These are phyloP conservation scores for Drosophila nikananu DNA, from an alignment of 1,140 invertebrate genomes.

Conservation along the genomic window DNA sequence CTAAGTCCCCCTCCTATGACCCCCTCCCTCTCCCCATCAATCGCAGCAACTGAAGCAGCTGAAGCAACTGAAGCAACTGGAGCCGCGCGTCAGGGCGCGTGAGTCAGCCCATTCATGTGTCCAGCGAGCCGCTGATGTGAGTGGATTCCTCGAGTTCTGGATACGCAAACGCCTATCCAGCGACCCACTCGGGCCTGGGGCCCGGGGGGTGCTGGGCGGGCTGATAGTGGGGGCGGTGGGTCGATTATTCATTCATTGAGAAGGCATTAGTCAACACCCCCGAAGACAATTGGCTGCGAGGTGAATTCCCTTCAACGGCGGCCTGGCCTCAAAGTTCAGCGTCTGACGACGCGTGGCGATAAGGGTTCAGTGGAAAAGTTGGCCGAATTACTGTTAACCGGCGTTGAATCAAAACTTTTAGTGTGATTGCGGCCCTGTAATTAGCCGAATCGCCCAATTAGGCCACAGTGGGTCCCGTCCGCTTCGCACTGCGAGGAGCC, in stretches of 20 bases:
- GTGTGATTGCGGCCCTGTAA: slow-evolving; percentile 13
- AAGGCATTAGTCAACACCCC: slow-evolving; percentile 48
- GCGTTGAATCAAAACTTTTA: slow-evolving; percentile 46
- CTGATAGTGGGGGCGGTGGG: not conserved
- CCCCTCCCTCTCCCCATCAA: not conserved
- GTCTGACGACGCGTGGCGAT: slow-evolving; percentile 36
- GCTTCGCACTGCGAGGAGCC: not conserved
- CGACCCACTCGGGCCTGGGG: slow-evolving; percentile 1
- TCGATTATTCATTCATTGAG: slow-evolving; percentile 50
- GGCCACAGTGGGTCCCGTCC: not conserved
- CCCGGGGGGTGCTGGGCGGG: too few relatives aligned
- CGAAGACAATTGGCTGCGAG: slow-evolving; percentile 33
- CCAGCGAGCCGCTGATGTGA: slow-evolving; percentile 9
- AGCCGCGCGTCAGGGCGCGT: not conserved
- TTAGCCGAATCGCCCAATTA: slow-evolving; percentile 15
- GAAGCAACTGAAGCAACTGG: not conserved
- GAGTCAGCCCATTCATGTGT: slow-evolving; percentile 38
- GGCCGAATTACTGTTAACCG: slow-evolving; percentile 38
- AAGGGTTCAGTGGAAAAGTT: slow-evolving; percentile 57
- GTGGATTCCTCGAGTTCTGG: slow-evolving; percentile 17
- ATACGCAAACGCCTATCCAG: slow-evolving; percentile 29
- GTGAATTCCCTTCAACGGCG: slow-evolving; percentile 38
- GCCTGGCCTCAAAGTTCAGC: slow-evolving; percentile 41
- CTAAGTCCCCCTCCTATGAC: too few relatives aligned
- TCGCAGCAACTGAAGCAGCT: not conserved